Conservation (phyloP, 2,888 invertebrate genomes). For the Lithophane ornitopus region DNA sequence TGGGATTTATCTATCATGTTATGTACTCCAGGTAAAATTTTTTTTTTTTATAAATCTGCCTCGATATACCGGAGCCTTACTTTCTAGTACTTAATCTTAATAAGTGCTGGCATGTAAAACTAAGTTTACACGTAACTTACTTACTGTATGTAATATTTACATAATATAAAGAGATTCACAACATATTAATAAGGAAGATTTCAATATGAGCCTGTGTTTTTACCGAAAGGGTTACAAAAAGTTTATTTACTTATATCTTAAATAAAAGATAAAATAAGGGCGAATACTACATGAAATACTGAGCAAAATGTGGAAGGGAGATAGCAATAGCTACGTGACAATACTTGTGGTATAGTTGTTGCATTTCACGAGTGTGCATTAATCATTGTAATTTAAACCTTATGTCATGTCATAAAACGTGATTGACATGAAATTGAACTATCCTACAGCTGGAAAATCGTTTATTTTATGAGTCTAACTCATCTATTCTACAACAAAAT, state of each 20-base stretch:
- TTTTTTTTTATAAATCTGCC: neutral
- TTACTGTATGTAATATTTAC: slow-evolving; percentile 45
- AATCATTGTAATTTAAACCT: slow-evolving; percentile 9
- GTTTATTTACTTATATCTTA: neutral
- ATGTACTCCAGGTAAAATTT: slow-evolving; percentile 1
- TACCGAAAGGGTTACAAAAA: neutral
- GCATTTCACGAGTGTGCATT: neutral
- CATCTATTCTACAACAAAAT: slow-evolving; percentile 1
- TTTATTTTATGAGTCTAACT: slow-evolving; percentile 22
- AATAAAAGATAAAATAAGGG: neutral
- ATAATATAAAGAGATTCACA: slow-evolving; percentile 53
- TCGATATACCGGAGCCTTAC: neutral
- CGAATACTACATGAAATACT: slow-evolving; percentile 17
- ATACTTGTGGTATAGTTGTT: slow-evolving; percentile 1
- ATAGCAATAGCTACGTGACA: neutral
- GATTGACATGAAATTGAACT: neutral
- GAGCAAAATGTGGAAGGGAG: slow-evolving; percentile 15
- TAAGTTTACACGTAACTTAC: slow-evolving; percentile 20
- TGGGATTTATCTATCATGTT: slow-evolving; percentile 3
- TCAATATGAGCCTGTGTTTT: slow-evolving; percentile 37
- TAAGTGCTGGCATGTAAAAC: slow-evolving; percentile 15
- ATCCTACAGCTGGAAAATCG: neutral
- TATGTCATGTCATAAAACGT: neutral
- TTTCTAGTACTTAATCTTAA: neutral
- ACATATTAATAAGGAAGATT: slow-evolving; percentile 47